These are phyloP conservation scores for Spilogale gracilis DNA, from an alignment of 2,113 vertebrate species.

Conservation along the genomic window DNA sequence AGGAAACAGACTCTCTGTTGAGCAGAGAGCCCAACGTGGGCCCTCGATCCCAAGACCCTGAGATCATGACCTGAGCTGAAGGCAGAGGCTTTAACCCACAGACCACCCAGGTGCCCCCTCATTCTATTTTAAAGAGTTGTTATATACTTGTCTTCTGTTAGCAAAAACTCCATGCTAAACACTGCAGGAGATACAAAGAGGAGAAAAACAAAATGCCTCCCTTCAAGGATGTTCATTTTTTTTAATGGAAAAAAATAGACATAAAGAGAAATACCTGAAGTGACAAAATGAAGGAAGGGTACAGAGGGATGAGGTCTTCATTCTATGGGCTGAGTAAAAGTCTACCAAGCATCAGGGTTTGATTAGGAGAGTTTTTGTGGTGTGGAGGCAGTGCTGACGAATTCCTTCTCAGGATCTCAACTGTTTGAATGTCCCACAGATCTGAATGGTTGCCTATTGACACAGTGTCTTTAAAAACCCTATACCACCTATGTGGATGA, in stretches of 20 bases:
- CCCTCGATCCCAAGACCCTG: too few relatives aligned
- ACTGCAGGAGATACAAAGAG: not conserved
- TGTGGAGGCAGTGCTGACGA: not conserved
- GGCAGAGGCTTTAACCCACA: too few relatives aligned
- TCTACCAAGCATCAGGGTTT: not conserved
- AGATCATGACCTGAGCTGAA: too few relatives aligned
- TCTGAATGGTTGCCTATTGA: not conserved
- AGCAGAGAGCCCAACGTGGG: too few relatives aligned
- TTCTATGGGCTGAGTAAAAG: not conserved
- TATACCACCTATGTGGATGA: not conserved
- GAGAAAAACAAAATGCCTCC: not conserved
- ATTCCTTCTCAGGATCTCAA: not conserved
- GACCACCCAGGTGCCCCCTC: not conserved
- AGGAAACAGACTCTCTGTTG: too few relatives aligned
- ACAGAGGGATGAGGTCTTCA: not conserved
- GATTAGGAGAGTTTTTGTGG: not conserved
- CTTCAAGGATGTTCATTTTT: not conserved
- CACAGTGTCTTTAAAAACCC: not conserved
- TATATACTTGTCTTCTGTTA: not conserved
- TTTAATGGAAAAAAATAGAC: not conserved
- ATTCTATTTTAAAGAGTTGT: not conserved
- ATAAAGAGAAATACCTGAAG: not conserved
- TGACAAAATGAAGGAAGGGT: not conserved
- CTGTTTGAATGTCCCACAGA: not conserved
- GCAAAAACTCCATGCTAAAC: not conserved